Evolutionary conservation across 2,113 vertebrate species (phyloP).

Genomic region (Sinosuthora webbiana): DNA sequence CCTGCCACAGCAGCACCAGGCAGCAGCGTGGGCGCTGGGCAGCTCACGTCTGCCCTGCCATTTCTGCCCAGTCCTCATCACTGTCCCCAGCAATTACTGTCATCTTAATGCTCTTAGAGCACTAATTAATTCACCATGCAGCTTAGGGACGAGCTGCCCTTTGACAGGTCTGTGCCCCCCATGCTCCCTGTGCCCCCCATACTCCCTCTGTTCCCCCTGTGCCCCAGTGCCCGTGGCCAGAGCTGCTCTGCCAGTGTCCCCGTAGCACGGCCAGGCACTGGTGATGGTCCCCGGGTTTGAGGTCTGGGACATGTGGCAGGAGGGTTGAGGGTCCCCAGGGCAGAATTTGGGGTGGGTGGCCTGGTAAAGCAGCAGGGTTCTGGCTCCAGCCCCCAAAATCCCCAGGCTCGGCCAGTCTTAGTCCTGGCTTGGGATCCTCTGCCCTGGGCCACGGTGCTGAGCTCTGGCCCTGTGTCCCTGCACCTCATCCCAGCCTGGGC

Average conservation of each 20-base stretch:
- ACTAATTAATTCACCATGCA: neutral
- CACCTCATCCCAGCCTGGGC: accelerated
- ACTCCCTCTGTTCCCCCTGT: too few relatives aligned
- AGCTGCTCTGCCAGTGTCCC: neutral
- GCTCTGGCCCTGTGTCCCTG: neutral
- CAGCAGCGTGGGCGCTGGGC: neutral
- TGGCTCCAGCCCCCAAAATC: neutral
- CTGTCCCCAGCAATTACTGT: neutral
- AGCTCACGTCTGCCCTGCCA: neutral
- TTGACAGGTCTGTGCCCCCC: neutral
- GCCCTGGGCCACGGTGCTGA: neutral
- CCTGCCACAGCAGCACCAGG: neutral
- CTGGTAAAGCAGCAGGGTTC: neutral
- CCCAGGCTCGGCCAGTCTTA: neutral
- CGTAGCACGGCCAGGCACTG: accelerated
- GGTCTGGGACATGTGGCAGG: accelerated
- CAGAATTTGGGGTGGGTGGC: neutral
- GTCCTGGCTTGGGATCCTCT: accelerated
- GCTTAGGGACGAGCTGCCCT: neutral
- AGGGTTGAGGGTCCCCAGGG: neutral
- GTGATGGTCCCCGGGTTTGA: neutral
- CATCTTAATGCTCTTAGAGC: neutral
- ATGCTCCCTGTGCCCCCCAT: neutral
- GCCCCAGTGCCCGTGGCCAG: neutral
- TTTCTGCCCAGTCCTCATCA: neutral